Base-by-base conservation (phyloP, 53 echinoderm and acorn worm genomes). In the Astropecten irregularis region DNA sequence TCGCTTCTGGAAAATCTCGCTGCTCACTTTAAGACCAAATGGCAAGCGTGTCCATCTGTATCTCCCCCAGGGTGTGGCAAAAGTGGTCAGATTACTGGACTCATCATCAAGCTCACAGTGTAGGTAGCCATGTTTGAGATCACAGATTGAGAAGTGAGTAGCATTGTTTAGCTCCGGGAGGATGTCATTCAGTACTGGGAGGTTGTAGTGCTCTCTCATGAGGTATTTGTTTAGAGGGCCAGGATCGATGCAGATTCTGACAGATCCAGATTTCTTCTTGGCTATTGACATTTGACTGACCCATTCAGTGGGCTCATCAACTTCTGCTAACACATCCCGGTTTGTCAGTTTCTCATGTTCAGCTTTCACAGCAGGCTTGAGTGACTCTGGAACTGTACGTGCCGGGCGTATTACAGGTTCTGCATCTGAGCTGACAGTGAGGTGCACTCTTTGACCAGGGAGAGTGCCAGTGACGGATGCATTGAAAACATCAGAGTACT, bases 1-100 rank as follows among this genome's bases (percentile, higher is more conserved):
- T 20, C 65, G 37, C 68, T 85, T 87, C 63, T 90, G 86, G 42
- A 91, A 91, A 2, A 95, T 95, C 70, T 83, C 89, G n/a, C 85
- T n/a, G n/a, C n/a, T n/a, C n/a, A n/a, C n/a, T n/a, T n/a, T n/a
- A n/a, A n/a, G n/a, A n/a, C n/a, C n/a, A 66, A 92, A 90, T 64
- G 90, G 86, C 19, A 84, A 77, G 1, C 91, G 27, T 39, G 77
- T 81, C 89, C 95, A 88, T 2, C 44, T 25, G 69, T 84, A 93
- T 42, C 92, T 65, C 1, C 89, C 88, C 51, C 69, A 85, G 1
- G 66, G 71, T 23, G 86, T 89, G 35, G 83, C 71, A 37, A 88
- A 88, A 16, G 91, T 91, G 1, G 92, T 92, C 48, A 90, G 87
- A 21, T 40, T 47, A 38, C 88, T 94, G 19, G 82, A 88, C 48